Conservation (phyloP, 2,797 vertebrate species). For the Syngnathus rostellatus region DNA sequence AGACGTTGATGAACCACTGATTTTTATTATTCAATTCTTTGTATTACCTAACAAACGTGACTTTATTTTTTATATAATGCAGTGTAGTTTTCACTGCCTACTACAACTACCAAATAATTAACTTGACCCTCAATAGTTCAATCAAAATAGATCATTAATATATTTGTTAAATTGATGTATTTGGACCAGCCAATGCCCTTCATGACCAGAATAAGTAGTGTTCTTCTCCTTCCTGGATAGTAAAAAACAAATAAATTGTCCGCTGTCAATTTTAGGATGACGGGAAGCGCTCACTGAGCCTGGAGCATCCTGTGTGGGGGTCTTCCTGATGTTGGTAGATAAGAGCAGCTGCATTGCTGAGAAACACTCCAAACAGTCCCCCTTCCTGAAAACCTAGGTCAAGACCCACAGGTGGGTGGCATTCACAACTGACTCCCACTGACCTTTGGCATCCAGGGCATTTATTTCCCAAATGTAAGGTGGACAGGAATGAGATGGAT, state of each 20-base stretch:
- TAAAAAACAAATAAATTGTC: not conserved
- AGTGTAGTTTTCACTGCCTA: too few relatives aligned
- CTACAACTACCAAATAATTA: too few relatives aligned
- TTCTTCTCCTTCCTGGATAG: not conserved
- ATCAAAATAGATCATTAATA: too few relatives aligned
- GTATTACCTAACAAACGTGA: too few relatives aligned
- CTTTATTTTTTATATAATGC: too few relatives aligned
- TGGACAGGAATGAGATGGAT: not conserved
- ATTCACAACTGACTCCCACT: not conserved
- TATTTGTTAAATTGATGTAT: too few relatives aligned
- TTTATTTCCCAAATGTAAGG: too few relatives aligned
- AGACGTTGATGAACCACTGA: too few relatives aligned
- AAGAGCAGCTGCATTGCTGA: constrained; percentile 19
- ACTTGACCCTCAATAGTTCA: too few relatives aligned
- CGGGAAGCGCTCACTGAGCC: not conserved
- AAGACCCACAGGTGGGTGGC: not conserved
- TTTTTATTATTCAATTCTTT: too few relatives aligned
- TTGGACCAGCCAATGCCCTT: too few relatives aligned
- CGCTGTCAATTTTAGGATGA: not conserved
- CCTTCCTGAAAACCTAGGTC: not conserved
- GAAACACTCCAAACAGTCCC: not conserved
- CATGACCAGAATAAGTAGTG: not conserved
- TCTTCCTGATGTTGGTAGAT: constrained; percentile 21
- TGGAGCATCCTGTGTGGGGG: constrained; percentile 6
- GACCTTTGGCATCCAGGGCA: too few relatives aligned